These are phyloP conservation scores for Stenopsyche tienmushanensis DNA, from an alignment of 1,140 invertebrate species.

Conservation along the genomic window DNA sequence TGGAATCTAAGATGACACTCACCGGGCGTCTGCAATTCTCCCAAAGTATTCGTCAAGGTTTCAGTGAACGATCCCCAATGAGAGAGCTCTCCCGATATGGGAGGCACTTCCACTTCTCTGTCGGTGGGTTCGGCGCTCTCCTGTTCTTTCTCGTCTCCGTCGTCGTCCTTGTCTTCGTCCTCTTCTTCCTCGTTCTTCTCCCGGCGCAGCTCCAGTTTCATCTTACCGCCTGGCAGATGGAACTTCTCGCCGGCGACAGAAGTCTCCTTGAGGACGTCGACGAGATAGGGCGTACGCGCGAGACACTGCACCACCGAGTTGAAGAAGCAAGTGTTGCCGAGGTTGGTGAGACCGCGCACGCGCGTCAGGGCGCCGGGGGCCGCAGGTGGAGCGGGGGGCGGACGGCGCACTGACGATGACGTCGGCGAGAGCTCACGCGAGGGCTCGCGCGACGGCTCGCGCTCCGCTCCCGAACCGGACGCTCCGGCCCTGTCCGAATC, in stretches of 20 bases:
- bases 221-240: slow-evolving; percentile 66
- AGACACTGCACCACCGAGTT: slow-evolving; percentile 93
- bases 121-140: not conserved
- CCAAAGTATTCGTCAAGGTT: slow-evolving; percentile 66
- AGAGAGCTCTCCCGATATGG: slow-evolving; percentile 66
- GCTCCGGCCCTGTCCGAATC: slow-evolving; percentile 6
- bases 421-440: not conserved
- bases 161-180: slow-evolving; percentile 41
- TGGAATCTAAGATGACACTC: not conserved
- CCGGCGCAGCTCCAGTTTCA: slow-evolving; percentile 45
- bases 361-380: slow-evolving; percentile 39
- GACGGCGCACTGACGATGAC: not conserved
- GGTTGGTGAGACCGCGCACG: slow-evolving; percentile 74
- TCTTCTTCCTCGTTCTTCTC: slow-evolving; percentile 43
- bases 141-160: slow-evolving; percentile 45
- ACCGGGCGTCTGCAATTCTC: slow-evolving; percentile 64
- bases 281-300: slow-evolving; percentile 80
- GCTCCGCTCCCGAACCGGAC: slow-evolving; percentile 1
- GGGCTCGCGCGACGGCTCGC: not conserved
- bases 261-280: slow-evolving; percentile 70
- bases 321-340: slow-evolving; percentile 96
- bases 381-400: not conserved
- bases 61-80: slow-evolving; percentile 72
- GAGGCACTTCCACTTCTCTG: slow-evolving; percentile 55
- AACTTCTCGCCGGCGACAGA: slow-evolving; percentile 68